These are phyloP conservation scores for Sebastolobus alascanus DNA, from an alignment of 2,797 vertebrate species.

Conservation along the genomic window DNA sequence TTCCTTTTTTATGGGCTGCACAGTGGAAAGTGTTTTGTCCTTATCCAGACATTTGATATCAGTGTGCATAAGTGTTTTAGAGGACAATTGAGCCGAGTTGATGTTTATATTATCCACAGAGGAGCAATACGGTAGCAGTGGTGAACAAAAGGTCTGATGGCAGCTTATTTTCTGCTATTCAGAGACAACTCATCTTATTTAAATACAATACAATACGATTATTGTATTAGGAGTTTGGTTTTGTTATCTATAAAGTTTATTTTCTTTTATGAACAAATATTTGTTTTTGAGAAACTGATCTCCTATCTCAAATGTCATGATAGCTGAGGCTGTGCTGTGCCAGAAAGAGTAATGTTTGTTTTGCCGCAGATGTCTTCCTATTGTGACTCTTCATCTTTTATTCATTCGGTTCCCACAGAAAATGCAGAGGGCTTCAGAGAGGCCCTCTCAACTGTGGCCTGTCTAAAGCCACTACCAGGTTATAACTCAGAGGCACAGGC, in stretches of 20 bases:
- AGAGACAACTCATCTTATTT: constrained; percentile 4
- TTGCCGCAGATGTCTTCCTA: constrained; percentile 64
- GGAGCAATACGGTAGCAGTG: not conserved
- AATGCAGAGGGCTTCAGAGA: constrained; percentile 11
- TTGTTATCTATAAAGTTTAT: constrained; percentile 24
- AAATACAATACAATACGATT: constrained; percentile 25
- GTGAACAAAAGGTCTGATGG: constrained; percentile 28
- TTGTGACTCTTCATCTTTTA: constrained; percentile 69
- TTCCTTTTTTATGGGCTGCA: not conserved
- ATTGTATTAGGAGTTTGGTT: constrained; percentile 6
- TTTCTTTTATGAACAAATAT: constrained; percentile 28
- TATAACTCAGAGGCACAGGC: constrained; percentile 12
- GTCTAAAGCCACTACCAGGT: constrained; percentile 21
- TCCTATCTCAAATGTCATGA: constrained; percentile 34
- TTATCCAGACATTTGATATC: constrained; percentile 30
- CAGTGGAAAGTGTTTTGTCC: constrained; percentile 24
- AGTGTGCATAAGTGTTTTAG: constrained; percentile 26
- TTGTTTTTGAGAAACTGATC: constrained; percentile 29
- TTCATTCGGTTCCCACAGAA: constrained; percentile 64
- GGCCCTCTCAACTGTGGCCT: constrained; percentile 19
- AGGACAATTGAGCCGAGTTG: constrained; percentile 6
- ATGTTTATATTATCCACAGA: constrained; percentile 30
- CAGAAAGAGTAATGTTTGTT: constrained; percentile 69
- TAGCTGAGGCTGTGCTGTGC: constrained; percentile 20
- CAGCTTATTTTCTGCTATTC: constrained; percentile 5